Evolutionary conservation across 2,888 invertebrate genomes (phyloP).

Genomic region (Drosophila anceps): DNA sequence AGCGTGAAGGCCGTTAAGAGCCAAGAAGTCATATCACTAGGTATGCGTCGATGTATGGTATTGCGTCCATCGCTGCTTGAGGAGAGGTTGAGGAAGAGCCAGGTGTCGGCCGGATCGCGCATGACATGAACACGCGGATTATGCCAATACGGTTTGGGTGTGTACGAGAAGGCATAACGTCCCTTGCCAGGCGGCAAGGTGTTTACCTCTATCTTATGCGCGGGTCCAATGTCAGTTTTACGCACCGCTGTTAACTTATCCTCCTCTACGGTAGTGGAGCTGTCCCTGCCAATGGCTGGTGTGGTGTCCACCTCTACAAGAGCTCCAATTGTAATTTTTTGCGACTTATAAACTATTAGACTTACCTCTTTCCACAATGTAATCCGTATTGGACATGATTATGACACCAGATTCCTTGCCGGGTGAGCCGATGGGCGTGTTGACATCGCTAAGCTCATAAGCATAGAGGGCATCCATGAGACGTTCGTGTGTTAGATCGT

Average conservation of each 20-base stretch:
- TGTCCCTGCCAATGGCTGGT: conserved; percentile 57
- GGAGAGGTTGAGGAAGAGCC: conserved; percentile 94
- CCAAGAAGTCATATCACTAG: conserved; percentile 94
- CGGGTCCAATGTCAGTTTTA: conserved; percentile 85
- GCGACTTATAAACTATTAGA: rapidly evolving
- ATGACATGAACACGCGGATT: conserved; percentile 93
- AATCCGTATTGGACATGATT: conserved; percentile 84
- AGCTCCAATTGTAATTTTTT: not conserved
- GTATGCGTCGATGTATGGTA: conserved; percentile 89
- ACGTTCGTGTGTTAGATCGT: conserved; percentile 79
- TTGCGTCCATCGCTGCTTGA: conserved; percentile 89
- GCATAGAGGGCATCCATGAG: conserved; percentile 81
- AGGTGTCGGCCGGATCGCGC: conserved; percentile 90
- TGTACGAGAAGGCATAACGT: conserved; percentile 95
- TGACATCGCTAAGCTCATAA: conserved; percentile 80
- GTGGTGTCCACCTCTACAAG: conserved; percentile 74
- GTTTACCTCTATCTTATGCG: conserved; percentile 87
- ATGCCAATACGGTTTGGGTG: conserved; percentile 92
- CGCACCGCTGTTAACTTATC: conserved; percentile 83
- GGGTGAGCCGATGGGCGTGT: conserved; percentile 78
- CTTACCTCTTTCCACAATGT: conserved; percentile 77
- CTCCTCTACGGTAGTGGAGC: conserved; percentile 64
- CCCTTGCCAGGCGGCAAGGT: conserved; percentile 93
- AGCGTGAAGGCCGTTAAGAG: conserved; percentile 93
- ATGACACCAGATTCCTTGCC: conserved; percentile 84